Conservation (phyloP, 2,113 vertebrate genomes). For the Lota lota region DNA sequence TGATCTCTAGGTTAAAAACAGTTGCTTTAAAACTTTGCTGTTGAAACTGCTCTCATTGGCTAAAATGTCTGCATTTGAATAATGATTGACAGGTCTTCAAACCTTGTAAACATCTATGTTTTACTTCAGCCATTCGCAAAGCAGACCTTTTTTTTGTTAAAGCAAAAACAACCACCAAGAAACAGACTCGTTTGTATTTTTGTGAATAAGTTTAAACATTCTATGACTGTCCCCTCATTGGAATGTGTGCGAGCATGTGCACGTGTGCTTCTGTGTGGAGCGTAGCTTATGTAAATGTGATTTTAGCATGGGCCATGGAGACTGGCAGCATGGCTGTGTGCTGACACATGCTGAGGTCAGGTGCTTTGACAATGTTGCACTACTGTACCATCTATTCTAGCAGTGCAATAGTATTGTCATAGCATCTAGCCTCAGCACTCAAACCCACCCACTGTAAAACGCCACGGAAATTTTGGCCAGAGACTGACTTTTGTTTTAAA, state of each 20-base stretch:
- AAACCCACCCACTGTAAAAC: constrained; percentile 41
- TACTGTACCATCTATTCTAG: constrained; percentile 96
- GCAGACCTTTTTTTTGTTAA: no score
- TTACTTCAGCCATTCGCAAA: no score
- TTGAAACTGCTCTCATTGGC: no score
- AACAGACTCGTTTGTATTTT: no score
- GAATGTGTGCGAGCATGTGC: constrained; percentile 6
- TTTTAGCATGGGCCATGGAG: constrained; percentile 47
- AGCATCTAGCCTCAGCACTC: constrained; percentile 85
- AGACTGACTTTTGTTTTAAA: neutral
- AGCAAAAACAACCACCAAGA: no score
- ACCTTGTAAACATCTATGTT: no score
- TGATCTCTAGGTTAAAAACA: no score
- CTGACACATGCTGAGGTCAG: constrained; percentile 84
- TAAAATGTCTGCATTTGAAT: no score
- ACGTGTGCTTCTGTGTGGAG: constrained; percentile 3
- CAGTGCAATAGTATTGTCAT: constrained; percentile 99
- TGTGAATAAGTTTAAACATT: neutral
- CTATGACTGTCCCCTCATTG: neutral
- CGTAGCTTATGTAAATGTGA: constrained; percentile 31
- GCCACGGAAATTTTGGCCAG: neutral
- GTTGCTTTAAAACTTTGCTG: no score
- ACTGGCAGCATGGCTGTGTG: constrained; percentile 63
- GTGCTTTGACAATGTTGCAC: constrained; percentile 98
- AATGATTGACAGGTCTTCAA: no score